Percentiles rank a stretch among this genome's conserved stretches.
Conservation (phyloP, 2,113 vertebrate genomes). For the Pristiophorus japonicus region DNA sequence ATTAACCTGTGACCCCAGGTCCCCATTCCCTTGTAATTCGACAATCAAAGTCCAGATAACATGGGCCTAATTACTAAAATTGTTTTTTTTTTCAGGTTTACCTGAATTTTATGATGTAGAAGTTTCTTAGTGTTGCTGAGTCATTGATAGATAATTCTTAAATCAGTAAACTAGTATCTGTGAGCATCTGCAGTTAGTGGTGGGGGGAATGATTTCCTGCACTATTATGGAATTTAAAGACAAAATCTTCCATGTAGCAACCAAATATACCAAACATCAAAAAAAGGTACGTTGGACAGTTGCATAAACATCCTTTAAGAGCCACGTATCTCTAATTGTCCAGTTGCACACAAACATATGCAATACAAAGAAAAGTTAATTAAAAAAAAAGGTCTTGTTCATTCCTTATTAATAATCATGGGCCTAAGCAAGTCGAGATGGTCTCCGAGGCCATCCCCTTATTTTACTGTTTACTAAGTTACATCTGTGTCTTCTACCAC, state of each 20-base stretch:
- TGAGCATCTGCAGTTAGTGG: background rate
- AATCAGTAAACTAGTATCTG: background rate
- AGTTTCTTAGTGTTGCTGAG: background rate
- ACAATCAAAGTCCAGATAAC: too few species aligned
- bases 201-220: background rate
- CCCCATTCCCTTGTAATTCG: too few species aligned
- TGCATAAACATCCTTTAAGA: too few species aligned
- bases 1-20: too few species aligned
- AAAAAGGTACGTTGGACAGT: too few species aligned
- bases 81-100: too few species aligned
- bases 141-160: background rate
- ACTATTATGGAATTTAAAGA: too few species aligned
- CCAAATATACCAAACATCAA: too few species aligned
- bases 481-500: background rate
- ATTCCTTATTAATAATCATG: background rate
- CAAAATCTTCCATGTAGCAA: too few species aligned
- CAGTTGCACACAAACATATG: background rate
- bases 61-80: too few species aligned
- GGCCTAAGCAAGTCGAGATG: background rate
- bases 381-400: background rate
- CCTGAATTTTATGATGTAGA: background rate
- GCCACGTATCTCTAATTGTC: too few species aligned
- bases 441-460: background rate
- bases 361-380: background rate
- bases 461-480: background rate